Percentiles rank a stretch among this genome's conserved stretches.
Conservation (phyloP, 2,113 vertebrate genomes). For the Azemiops feae region DNA sequence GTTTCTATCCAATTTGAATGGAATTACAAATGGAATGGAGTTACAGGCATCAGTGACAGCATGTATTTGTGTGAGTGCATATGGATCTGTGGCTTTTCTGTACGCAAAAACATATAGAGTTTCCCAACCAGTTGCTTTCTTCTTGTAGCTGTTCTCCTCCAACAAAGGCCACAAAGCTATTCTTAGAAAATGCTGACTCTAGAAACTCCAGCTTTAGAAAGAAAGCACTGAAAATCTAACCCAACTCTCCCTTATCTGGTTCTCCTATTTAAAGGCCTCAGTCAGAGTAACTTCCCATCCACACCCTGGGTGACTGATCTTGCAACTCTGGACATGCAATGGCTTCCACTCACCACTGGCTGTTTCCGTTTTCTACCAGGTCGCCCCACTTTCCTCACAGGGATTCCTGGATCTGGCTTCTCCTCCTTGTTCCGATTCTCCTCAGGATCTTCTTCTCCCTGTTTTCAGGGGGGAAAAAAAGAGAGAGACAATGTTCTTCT, state of each 20-base stretch:
- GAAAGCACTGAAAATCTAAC: slow-evolving; percentile 14
- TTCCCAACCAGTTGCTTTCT: neutral
- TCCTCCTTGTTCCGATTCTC: slow-evolving; percentile 78
- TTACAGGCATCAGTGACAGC: neutral
- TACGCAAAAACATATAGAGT: rapidly evolving
- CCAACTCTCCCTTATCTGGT: neutral
- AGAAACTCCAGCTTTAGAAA: slow-evolving; percentile 50
- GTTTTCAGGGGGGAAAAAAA: slow-evolving; percentile 40
- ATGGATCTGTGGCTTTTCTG: neutral
- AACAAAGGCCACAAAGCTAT: slow-evolving; percentile 26
- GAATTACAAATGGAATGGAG: neutral
- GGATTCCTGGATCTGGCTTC: slow-evolving; percentile 75
- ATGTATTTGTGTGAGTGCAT: neutral
- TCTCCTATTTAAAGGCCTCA: neutral
- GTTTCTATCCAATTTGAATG: neutral
- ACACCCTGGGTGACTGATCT: neutral
- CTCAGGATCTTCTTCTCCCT: slow-evolving; percentile 84
- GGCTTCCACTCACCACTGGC: slow-evolving; percentile 78
- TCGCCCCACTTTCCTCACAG: slow-evolving; percentile 80
- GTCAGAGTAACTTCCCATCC: too few relatives aligned
- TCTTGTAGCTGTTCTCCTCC: neutral
- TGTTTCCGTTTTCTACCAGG: slow-evolving; percentile 88
- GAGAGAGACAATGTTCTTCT: neutral
- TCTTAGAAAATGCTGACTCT: slow-evolving; percentile 63
- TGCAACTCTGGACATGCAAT: neutral